Evolutionary conservation across 2,113 vertebrate species (phyloP).

Genomic region (Nansenia antarctica): DNA sequence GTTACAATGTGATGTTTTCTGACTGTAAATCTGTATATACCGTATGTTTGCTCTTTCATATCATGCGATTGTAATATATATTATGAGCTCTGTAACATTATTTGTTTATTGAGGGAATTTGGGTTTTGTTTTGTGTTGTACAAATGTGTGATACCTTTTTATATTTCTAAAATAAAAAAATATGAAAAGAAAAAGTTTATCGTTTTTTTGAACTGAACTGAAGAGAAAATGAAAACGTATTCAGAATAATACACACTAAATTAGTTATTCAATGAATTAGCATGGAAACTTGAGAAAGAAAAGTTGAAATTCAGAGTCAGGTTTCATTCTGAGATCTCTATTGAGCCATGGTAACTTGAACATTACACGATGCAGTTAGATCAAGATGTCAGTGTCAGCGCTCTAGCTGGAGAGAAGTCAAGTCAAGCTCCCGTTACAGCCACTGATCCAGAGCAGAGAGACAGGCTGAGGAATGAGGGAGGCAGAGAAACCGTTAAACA

Average conservation of each 20-base stretch:
- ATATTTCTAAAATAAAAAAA: background rate
- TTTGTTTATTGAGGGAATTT: background rate
- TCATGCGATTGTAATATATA: background rate
- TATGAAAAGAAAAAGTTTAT: background rate
- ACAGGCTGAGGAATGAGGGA: background rate
- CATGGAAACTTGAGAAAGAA: background rate
- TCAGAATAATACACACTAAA: too few species aligned
- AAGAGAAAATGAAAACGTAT: background rate
- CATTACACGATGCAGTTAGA: background rate
- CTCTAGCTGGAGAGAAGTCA: background rate
- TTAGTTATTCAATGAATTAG: too few species aligned
- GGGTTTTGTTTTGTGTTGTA: constrained; percentile 15
- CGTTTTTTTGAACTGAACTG: background rate
- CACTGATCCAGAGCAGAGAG: constrained; percentile 17
- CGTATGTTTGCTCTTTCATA: background rate
- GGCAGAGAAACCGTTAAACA: constrained; percentile 41
- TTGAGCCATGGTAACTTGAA: background rate
- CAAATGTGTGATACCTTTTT: constrained; percentile 4
- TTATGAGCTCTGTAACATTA: background rate
- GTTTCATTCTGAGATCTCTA: background rate
- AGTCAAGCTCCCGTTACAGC: constrained; percentile 20
- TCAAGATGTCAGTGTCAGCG: constrained; percentile 16
- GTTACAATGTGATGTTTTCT: background rate
- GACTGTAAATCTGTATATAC: background rate
- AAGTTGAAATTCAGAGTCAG: background rate